Conservation (phyloP, 2,113 vertebrate species). For the Nothoprocta perdicaria region DNA sequence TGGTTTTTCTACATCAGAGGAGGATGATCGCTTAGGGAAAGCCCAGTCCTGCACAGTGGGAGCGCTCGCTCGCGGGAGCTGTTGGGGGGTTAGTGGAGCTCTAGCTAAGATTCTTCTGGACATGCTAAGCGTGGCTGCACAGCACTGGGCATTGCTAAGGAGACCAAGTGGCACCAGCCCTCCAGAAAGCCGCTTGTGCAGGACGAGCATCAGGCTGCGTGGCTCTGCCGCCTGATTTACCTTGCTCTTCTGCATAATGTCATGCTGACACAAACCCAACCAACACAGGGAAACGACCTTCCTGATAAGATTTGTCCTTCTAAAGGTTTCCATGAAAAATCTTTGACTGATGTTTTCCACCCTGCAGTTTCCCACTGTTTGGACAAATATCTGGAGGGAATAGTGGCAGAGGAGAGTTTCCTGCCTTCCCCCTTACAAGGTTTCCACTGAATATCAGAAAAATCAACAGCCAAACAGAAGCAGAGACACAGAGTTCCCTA, state of each 20-base stretch:
- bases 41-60: background rate
- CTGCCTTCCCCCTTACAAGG: background rate
- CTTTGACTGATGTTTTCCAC: background rate
- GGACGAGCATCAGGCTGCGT: background rate
- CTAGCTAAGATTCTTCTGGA: background rate
- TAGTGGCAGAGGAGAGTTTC: background rate
- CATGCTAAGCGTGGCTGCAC: background rate
- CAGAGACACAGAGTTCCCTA: background rate
- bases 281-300: background rate
- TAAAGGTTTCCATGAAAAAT: background rate
- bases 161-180: constrained; percentile 3
- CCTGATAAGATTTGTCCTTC: background rate
- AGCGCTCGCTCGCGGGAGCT: background rate
- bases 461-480: background rate
- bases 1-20: background rate
- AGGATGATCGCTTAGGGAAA: background rate
- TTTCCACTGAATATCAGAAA: background rate
- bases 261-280: background rate
- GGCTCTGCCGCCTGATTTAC: background rate
- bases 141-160: constrained; percentile 38
- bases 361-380: background rate
- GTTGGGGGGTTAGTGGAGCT: background rate
- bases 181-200: background rate
- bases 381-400: background rate
- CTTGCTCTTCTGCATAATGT: background rate